These are phyloP conservation scores for Phrynosoma platyrhinos DNA, from an alignment of 2,113 vertebrate genomes.

Conservation along the genomic window DNA sequence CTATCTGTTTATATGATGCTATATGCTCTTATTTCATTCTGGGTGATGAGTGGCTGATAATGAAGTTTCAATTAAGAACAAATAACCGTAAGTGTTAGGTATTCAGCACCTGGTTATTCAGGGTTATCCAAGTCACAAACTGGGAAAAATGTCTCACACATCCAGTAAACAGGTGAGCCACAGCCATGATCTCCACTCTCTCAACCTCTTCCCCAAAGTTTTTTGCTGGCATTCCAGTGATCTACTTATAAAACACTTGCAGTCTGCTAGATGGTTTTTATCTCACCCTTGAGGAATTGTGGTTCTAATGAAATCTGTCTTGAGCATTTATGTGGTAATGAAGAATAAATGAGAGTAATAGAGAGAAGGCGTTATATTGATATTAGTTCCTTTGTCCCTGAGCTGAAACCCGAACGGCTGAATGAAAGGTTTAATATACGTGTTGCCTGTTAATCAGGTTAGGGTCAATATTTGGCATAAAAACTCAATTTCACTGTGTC, in stretches of 20 bases:
- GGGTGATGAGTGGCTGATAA: too few species aligned
- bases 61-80: too few species aligned
- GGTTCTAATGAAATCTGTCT: slow-evolving; percentile 18
- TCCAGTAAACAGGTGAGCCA: neutral
- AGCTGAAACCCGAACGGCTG: neutral
- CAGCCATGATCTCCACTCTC: neutral
- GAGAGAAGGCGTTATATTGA: neutral
- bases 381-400: neutral
- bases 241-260: neutral
- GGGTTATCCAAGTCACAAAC: neutral
- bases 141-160: neutral
- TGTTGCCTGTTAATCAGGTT: neutral
- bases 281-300: neutral
- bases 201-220: neutral
- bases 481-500: neutral
- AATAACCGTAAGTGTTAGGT: too few species aligned
- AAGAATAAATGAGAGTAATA: neutral
- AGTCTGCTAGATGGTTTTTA: neutral
- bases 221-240: neutral
- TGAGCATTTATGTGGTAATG: neutral
- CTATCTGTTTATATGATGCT: too few species aligned
- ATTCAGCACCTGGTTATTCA: neutral
- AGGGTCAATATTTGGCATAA: neutral
- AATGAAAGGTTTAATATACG: neutral
- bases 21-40: too few species aligned